Evolutionary conservation across 1,140 invertebrate species (phyloP), one percentile per base, ranked within the genome.

Genomic region (Phthorimaea operculella): DNA sequence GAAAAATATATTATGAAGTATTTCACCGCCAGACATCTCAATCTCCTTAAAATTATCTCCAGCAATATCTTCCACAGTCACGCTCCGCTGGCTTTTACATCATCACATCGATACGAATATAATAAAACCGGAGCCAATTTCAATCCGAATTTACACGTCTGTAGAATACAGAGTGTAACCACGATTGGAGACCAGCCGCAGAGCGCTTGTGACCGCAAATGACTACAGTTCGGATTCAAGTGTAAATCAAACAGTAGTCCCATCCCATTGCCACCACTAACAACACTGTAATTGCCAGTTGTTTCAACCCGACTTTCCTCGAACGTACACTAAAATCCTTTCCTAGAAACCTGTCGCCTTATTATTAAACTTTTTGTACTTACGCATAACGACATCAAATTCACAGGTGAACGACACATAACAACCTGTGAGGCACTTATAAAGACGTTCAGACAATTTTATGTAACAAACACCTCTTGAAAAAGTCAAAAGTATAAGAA

Each of bases 171-270:
- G 21, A 28, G 21, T 28, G 21, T 28, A 28, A 28, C 21, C 21
- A 28, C 21, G 21, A 28, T 28, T 28, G 21, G 21, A 28, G 21
- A 28, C n/a, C 36, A 4, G 15, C 44, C 44, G 15, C 16, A 47
- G 16, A 14, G 11, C 44, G 44, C 8, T 42, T 17, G 16, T 16
- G 15, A 47, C 44, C 44, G 15, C 44, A 47, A 47, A 47, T 47
- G 44, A 55, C 57, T 57, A 52, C 21, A 18, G 54, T 44, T 51
- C 51, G 47, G 55, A 56, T n/a, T 50, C 4, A 54, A 55, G 44
- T 51, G 49, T 61, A 57, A 57, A 57, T 47, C 48, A 54, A 53
- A 15, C 45, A 36, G 33, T 34, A 18, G 50, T 33, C 15, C 15
- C 54, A 39, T 33, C 48, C 44, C 54, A 18, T 42, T 33, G 10